phyloP scores from a whole-genome alignment of 2,113 vertebrate species.

The Alethe castanea region DNA sequence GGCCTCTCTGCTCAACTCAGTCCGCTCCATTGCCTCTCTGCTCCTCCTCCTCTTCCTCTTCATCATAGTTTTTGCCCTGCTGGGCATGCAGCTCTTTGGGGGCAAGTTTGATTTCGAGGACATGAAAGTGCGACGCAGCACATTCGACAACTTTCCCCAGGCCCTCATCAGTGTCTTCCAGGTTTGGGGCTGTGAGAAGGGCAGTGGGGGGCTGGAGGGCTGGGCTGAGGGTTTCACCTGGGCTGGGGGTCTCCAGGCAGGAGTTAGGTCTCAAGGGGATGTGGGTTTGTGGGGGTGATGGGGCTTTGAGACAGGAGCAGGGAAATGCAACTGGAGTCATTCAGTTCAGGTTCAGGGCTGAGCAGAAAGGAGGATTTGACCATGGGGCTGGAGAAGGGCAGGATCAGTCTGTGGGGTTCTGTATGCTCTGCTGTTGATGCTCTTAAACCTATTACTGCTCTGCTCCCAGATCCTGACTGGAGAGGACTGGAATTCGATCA shows the following conservation, averaged over 20 bases:
- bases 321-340: rapidly evolving
- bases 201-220: neutral
- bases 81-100: slow-evolving; percentile 98
- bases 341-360: neutral
- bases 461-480: slow-evolving; percentile 86
- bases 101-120: slow-evolving; percentile 92
- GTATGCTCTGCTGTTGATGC: neutral
- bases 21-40: slow-evolving; percentile 94
- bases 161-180: slow-evolving; percentile 97
- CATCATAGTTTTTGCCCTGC: slow-evolving; percentile 91
- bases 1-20: slow-evolving; percentile 92
- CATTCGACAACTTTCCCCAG: slow-evolving; percentile 96
- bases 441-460: neutral
- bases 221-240: neutral
- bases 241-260: neutral
- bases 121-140: slow-evolving; percentile 83
- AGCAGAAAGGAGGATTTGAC: neutral
- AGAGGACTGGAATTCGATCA: slow-evolving; percentile 93
- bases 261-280: neutral
- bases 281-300: neutral
- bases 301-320: neutral
- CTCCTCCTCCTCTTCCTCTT: slow-evolving; percentile 97
- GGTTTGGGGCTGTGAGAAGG: slow-evolving; percentile 66
- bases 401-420: neutral
- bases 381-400: neutral